Evolutionary conservation across 2,888 invertebrate genomes (phyloP).

Genomic region (Cinara cedri): DNA sequence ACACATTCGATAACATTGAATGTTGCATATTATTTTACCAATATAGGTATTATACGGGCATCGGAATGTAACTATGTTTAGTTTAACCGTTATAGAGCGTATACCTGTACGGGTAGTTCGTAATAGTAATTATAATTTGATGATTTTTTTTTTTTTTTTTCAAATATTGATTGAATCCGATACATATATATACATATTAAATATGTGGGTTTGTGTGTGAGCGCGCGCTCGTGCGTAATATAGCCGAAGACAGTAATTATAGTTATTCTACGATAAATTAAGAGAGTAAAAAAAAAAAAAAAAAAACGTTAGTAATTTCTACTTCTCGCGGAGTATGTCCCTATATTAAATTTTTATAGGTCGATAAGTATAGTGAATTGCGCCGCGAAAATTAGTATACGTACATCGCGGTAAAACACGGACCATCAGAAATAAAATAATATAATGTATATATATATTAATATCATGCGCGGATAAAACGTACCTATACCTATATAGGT

Average conservation of each 20-base stretch:
- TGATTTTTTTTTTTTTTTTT: background rate
- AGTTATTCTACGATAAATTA: conserved; percentile 30
- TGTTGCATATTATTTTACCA: background rate
- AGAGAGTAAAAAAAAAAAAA: conserved; percentile 9
- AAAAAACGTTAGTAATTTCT: conserved; percentile 29
- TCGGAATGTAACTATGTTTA: background rate
- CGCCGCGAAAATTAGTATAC: background rate
- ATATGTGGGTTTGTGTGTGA: background rate
- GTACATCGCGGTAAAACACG: background rate
- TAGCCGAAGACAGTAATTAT: conserved; percentile 32
- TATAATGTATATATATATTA: too few relatives aligned
- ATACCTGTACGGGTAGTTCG: background rate
- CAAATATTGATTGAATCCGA: conserved; percentile 14
- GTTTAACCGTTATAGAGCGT: background rate
- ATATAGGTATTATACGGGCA: background rate
- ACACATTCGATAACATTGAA: background rate
- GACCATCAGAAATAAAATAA: too few relatives aligned
- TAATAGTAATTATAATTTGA: conserved; percentile 15
- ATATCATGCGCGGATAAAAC: conserved; percentile 4
- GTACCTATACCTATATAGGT: too few relatives aligned
- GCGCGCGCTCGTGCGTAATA: background rate
- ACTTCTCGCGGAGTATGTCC: background rate
- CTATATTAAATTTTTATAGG: too few relatives aligned
- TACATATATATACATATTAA: background rate
- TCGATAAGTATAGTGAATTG: too few relatives aligned